Evolutionary conservation across 2,888 invertebrate species (phyloP).

Genomic region (Spilarctia lutea): DNA sequence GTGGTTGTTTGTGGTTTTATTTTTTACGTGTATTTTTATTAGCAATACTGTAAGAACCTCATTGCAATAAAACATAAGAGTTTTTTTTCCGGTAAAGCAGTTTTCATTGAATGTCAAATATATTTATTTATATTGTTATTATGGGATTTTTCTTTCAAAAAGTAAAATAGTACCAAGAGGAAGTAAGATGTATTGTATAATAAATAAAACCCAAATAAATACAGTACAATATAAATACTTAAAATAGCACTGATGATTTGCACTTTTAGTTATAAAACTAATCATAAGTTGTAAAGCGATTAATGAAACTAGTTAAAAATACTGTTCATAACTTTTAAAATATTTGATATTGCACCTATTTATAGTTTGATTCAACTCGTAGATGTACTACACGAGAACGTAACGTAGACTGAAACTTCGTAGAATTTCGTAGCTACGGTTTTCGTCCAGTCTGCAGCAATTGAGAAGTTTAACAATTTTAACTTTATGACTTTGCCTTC

Average conservation of each 20-base stretch:
- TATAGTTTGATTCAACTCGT: slow-evolving; percentile 6
- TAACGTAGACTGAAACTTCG: slow-evolving; percentile 43
- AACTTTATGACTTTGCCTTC: slow-evolving; percentile 19
- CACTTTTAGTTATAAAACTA: background rate
- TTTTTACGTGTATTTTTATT: slow-evolving; percentile 31
- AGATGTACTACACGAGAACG: slow-evolving; percentile 36
- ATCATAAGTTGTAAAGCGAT: background rate
- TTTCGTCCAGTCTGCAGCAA: slow-evolving; percentile 42
- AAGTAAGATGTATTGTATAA: too few species aligned
- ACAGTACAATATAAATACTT: background rate
- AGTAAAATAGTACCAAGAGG: background rate
- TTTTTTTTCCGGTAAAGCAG: background rate
- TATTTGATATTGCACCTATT: background rate
- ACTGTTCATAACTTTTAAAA: background rate
- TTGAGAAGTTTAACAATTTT: slow-evolving; percentile 23
- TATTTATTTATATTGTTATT: background rate
- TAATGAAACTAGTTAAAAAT: background rate
- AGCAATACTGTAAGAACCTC: slow-evolving; percentile 12
- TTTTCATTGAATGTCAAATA: background rate
- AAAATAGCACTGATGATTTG: too few species aligned
- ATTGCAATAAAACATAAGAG: slow-evolving; percentile 3
- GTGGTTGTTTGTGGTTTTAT: slow-evolving; percentile 28
- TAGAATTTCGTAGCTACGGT: slow-evolving; percentile 56
- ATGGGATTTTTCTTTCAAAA: background rate
- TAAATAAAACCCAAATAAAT: too few species aligned